Conservation (phyloP, 2,113 vertebrate species). For the Nansenia antarctica region DNA sequence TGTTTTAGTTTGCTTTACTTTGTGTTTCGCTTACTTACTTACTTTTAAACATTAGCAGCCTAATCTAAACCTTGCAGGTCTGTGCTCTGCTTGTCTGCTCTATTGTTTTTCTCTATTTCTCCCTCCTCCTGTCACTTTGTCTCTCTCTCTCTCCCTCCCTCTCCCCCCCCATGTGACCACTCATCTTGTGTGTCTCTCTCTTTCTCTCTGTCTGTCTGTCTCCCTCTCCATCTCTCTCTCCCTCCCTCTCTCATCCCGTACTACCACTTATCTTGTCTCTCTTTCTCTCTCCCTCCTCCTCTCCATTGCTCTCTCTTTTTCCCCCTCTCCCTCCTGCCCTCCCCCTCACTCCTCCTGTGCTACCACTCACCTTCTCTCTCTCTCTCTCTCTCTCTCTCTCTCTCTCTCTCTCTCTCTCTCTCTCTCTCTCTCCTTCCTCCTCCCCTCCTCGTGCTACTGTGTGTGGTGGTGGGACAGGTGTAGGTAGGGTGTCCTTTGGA, state of each 20-base stretch:
- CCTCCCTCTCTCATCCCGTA: neutral
- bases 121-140: neutral
- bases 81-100: neutral
- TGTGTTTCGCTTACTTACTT: constrained; percentile 2
- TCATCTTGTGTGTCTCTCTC: neutral
- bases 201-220: neutral
- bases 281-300: constrained; percentile 3
- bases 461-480: constrained; percentile 71
- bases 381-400: neutral
- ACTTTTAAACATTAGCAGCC: too few relatives aligned
- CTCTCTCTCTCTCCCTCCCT: neutral
- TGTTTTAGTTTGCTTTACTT: constrained; percentile 16
- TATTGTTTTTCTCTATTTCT: neutral
- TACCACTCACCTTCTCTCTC: neutral
- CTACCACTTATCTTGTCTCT: neutral
- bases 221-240: neutral
- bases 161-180: too few relatives aligned
- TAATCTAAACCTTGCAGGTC: constrained; percentile 5
- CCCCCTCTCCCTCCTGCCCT: neutral
- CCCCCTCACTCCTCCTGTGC: neutral
- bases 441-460: constrained; percentile 55
- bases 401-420: too few relatives aligned
- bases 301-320: neutral
- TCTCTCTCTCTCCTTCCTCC: constrained; percentile 59
- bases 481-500: constrained; percentile 90